phyloP scores from a whole-genome alignment of 2,113 vertebrate genomes.

The Phyllopteryx taeniolatus region DNA sequence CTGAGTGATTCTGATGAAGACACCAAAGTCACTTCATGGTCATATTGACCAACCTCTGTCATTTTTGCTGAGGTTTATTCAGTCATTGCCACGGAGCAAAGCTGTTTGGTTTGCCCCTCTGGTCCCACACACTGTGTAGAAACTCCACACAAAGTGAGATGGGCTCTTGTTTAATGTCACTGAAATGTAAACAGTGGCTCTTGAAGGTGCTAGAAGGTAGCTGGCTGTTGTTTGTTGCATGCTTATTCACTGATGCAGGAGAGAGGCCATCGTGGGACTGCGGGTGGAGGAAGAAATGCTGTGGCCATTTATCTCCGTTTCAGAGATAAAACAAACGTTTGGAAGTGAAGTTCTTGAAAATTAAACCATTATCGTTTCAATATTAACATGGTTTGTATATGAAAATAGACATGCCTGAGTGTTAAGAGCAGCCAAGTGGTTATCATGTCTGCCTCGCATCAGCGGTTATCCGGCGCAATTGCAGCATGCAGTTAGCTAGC shows the following conservation, averaged over 20 bases:
- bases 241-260: neutral
- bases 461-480: too few species aligned
- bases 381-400: too few species aligned
- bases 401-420: too few species aligned
- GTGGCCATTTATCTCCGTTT: neutral
- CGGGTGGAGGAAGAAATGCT: neutral
- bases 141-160: conserved; percentile 20
- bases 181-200: conserved; percentile 35
- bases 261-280: neutral
- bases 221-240: neutral
- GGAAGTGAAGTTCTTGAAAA: neutral
- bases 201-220: neutral
- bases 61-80: neutral
- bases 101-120: neutral
- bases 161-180: conserved; percentile 24
- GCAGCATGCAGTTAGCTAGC: too few species aligned
- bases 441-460: too few species aligned
- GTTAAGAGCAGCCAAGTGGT: too few species aligned
- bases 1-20: neutral
- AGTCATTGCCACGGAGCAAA: neutral
- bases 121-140: conserved; percentile 8
- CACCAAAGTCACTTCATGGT: too few species aligned
- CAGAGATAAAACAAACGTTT: neutral
- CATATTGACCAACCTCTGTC: neutral
- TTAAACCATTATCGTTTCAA: neutral